A percentile compares a stretch with the other conserved stretches of the same genome.
Evolutionary conservation across 2,113 vertebrate genomes (phyloP).

Genomic region (Pica pica): DNA sequence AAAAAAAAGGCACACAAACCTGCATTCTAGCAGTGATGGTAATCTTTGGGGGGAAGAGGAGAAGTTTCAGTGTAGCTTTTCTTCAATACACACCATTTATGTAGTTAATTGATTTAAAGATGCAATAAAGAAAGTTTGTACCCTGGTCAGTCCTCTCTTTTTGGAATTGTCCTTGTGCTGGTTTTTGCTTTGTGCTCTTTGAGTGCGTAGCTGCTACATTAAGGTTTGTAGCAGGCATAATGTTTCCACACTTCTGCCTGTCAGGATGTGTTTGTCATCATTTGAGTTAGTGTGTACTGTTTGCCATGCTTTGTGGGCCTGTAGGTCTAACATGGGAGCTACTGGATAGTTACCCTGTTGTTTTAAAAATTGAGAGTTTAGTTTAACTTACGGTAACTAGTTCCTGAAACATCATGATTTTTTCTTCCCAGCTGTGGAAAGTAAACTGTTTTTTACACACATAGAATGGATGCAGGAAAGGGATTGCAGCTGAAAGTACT

Average conservation of each 20-base stretch:
- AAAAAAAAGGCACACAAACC: not conserved
- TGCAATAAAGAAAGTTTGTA: not conserved
- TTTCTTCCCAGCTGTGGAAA: not conserved
- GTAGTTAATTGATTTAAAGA: not conserved
- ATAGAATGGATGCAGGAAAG: not conserved
- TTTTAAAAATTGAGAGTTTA: not conserved
- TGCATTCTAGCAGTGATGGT: not conserved
- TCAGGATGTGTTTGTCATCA: not conserved
- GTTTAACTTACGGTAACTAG: not conserved
- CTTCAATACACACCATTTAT: not conserved
- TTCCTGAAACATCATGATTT: not conserved
- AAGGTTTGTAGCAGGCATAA: not conserved
- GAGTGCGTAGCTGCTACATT: not conserved
- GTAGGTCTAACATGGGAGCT: not conserved
- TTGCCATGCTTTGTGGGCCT: not conserved
- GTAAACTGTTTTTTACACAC: not conserved
- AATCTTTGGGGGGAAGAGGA: not conserved
- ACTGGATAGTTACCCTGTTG: not conserved
- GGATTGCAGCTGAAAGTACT: not conserved
- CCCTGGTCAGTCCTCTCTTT: not conserved
- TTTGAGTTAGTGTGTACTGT: not conserved
- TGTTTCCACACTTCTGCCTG: not conserved
- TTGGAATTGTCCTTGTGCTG: not conserved
- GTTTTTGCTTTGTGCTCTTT: not conserved
- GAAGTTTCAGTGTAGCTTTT: not conserved